These are phyloP conservation scores for Diogma glabrata DNA, from an alignment of 2,888 invertebrate genomes.

Conservation along the genomic window DNA sequence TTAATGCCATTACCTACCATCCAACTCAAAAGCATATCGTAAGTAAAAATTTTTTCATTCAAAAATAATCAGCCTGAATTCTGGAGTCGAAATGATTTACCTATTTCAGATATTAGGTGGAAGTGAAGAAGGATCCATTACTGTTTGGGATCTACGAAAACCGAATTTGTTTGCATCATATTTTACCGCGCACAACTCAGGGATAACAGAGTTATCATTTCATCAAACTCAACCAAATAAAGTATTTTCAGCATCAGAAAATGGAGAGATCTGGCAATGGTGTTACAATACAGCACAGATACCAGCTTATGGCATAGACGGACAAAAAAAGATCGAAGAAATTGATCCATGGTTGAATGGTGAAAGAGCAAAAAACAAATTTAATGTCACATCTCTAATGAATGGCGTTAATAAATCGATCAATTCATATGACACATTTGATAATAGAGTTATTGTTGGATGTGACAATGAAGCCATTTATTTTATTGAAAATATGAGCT, in stretches of 20 bases:
- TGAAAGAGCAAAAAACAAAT: conserved; percentile 52
- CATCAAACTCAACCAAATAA: conserved; percentile 78
- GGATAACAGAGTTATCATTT: conserved; percentile 77
- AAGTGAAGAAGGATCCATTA: conserved; percentile 73
- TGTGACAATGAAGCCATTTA: conserved; percentile 85
- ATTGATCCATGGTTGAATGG: conserved; percentile 53
- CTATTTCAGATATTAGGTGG: conserved; percentile 51
- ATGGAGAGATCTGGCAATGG: conserved; percentile 88
- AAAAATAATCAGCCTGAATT: neutral
- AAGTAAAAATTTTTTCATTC: conserved; percentile 18
- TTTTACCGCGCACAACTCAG: conserved; percentile 61
- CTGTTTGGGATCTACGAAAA: conserved; percentile 82
- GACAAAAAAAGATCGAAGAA: conserved; percentile 15
- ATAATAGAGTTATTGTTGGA: conserved; percentile 65
- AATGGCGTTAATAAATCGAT: conserved; percentile 63
- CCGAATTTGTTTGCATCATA: conserved; percentile 72
- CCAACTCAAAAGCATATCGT: conserved; percentile 80
- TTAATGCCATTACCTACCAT: conserved; percentile 67
- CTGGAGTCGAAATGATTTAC: neutral
- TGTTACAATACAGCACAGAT: conserved; percentile 41
- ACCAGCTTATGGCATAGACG: conserved; percentile 2
- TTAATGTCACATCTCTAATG: conserved; percentile 53
- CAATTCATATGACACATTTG: conserved; percentile 69
- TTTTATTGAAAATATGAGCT: conserved; percentile 51
- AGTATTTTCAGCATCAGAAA: conserved; percentile 65